Percentiles rank a stretch among this genome's conserved stretches.
Evolutionary conservation across 2,113 vertebrate genomes (phyloP).

Genomic region (Ochotona curzoniae): DNA sequence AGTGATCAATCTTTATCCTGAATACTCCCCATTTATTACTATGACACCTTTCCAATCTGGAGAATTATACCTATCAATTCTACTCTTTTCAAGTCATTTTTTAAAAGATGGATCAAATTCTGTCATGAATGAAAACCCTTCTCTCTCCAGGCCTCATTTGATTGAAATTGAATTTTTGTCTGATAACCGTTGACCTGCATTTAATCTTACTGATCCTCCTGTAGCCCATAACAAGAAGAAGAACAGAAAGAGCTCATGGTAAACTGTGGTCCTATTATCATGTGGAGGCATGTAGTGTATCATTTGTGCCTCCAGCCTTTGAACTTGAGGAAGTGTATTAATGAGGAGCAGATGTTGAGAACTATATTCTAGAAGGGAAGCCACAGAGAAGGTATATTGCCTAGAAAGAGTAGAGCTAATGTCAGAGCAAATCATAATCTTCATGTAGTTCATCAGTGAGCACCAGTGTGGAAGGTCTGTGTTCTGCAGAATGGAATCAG

Average conservation of each 20-base stretch:
- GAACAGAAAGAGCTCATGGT: not conserved
- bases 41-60: conserved; percentile 53
- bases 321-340: conserved; percentile 11
- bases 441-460: not conserved
- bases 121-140: not conserved
- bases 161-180: not conserved
- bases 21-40: conserved; percentile 71
- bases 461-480: not conserved
- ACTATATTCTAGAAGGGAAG: not conserved
- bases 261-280: not conserved
- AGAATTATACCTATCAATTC: conserved; percentile 70
- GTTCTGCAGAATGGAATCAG: not conserved
- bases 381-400: not conserved
- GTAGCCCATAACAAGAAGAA: not conserved
- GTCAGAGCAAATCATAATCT: not conserved
- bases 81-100: conserved; percentile 38
- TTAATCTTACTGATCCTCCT: not conserved
- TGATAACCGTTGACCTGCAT: not conserved
- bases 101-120: not conserved
- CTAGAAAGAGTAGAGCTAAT: not conserved
- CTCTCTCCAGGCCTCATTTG: not conserved
- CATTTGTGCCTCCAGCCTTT: conserved; percentile 6
- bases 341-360: not conserved
- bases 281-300: not conserved
- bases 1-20: conserved; percentile 79